These are phyloP conservation scores for Tachuris rubrigastra DNA, from an alignment of 2,113 vertebrate species.

Conservation along the genomic window DNA sequence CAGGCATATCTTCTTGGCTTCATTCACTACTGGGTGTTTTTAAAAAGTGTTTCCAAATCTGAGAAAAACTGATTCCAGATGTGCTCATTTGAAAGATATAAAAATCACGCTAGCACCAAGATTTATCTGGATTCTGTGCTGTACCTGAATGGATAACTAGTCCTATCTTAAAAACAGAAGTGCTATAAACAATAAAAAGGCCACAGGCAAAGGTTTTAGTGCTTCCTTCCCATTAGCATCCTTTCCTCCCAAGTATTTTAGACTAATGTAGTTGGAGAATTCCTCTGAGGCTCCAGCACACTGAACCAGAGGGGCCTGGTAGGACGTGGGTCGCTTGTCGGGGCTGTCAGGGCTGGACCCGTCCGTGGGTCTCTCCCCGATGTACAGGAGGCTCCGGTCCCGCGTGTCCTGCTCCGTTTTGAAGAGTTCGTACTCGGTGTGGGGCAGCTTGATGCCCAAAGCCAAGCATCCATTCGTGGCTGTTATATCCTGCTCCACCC, in stretches of 20 bases:
- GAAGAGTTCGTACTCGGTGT: conserved; percentile 90
- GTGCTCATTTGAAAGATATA: conserved; percentile 12
- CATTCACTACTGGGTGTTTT: not conserved
- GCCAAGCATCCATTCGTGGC: conserved; percentile 81
- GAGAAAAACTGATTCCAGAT: conserved; percentile 40
- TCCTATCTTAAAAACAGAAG: conserved; percentile 39
- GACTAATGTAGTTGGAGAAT: conserved; percentile 22
- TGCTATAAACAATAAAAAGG: conserved; percentile 16
- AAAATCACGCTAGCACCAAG: conserved; percentile 16
- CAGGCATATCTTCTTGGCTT: conserved; percentile 15
- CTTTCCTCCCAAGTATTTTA: not conserved
- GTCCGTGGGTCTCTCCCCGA: conserved; percentile 85
- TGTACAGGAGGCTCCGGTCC: conserved; percentile 80
- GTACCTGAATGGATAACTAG: conserved; percentile 39
- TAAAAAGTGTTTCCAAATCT: conserved; percentile 3
- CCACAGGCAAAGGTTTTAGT: not conserved
- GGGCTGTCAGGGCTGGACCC: conserved; percentile 84
- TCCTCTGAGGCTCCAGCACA: conserved; percentile 60
- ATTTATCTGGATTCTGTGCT: not conserved
- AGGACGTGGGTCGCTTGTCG: conserved; percentile 84
- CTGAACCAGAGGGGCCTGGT: conserved; percentile 84
- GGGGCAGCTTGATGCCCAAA: conserved; percentile 86
- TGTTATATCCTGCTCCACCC: conserved; percentile 84
- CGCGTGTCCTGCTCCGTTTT: conserved; percentile 78
- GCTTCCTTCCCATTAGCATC: not conserved